Evolutionary conservation across 2,797 vertebrate genomes (phyloP), one percentile per base, ranked within the genome.

Genomic region (Thunnus albacares): DNA sequence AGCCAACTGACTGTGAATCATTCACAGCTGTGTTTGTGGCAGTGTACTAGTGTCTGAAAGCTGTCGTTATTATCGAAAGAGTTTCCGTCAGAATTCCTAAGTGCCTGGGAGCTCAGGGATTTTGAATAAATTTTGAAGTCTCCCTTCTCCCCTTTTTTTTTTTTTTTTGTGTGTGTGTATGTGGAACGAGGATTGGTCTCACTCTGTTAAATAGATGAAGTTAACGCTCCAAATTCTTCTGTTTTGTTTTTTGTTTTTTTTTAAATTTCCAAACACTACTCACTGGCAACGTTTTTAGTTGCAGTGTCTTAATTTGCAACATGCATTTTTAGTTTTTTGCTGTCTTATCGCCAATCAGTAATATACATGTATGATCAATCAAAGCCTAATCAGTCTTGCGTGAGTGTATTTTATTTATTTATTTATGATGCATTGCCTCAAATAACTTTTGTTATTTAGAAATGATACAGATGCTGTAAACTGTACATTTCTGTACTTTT

Each of bases 91-190:
- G 55, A 82, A 70, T 77, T 85, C 78, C 80, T 8, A 93, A 94
- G 93, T 94, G 93, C 93, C 94, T 95, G 83, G 83, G 71, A 94
- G 89, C 90, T 94, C 91, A 90, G 91, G 92, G 91, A 85, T 88
- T 89, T 83, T 72, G 70, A 87, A 51, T 81, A 7, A 1, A 20
- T 82, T 81, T 82, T 56, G 66, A 69, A 76, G 76, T 81, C 58
- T 81, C 81, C 61, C 73, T 79, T 71, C 71, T 74, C 68, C 71
- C 10, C 47, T 20, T 77, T 87, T 28, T 10, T 7, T 71, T 30
- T 30, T 30, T 30, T 30, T 30, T 30, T 24, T 24, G 24, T 24
- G 33, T 6, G 3, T 53, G 43, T 82, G 82, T 74, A 73, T 82
- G 82, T 74, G 71, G 71, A 77, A 52, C 18, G 12, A 6, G 18